Evolutionary conservation across 1,140 invertebrate species (phyloP).

Genomic region (Drosophila sproati): DNA sequence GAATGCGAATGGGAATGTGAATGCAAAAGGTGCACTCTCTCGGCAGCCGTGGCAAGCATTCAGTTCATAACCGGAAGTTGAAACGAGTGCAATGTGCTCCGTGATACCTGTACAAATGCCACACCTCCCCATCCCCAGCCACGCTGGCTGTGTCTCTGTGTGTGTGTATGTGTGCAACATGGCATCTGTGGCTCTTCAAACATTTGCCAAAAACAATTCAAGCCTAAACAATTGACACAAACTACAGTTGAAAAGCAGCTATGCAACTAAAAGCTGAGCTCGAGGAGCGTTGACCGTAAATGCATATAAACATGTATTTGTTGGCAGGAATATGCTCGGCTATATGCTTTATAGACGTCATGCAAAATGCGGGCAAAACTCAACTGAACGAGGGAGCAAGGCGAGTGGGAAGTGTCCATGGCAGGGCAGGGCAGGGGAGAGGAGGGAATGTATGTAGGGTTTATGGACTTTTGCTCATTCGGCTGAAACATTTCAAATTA

Average conservation of each 20-base stretch:
- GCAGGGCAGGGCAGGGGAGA: too few species aligned
- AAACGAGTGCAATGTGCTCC: slow-evolving; percentile 62
- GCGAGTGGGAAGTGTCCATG: not conserved
- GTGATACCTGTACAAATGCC: slow-evolving; percentile 16
- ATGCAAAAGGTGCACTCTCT: slow-evolving; percentile 56
- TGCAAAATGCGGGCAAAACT: slow-evolving; percentile 16
- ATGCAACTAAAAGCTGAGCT: slow-evolving; percentile 10
- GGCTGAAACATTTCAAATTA: slow-evolving; percentile 80
- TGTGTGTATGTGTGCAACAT: slow-evolving; percentile 31
- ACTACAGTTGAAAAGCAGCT: slow-evolving; percentile 43
- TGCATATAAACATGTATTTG: not conserved
- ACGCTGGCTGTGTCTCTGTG: not conserved
- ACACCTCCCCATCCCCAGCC: not conserved
- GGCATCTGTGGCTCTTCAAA: slow-evolving; percentile 52
- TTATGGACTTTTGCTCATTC: slow-evolving; percentile 51
- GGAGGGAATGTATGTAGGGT: slow-evolving; percentile 9
- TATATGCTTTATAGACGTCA: slow-evolving; percentile 5
- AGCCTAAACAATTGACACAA: slow-evolving; percentile 77
- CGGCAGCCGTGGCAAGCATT: slow-evolving; percentile 9
- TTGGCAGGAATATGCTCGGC: slow-evolving; percentile 34
- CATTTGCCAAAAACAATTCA: slow-evolving; percentile 75
- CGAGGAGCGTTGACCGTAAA: slow-evolving; percentile 62
- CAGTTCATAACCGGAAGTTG: slow-evolving; percentile 78
- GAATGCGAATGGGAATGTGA: slow-evolving; percentile 43
- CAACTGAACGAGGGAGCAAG: not conserved